Evolutionary conservation across 2,113 vertebrate species (phyloP).

Genomic region (pig (Sus scrofa)): T2T-Sscrofa CM000812.6:170768501-170769000

Average conservation of each 20-base stretch:
- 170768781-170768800: not conserved
- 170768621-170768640: not conserved
- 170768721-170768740: not conserved
- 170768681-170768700: not conserved
- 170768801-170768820: not conserved
- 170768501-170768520: no score
- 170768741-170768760: not conserved
- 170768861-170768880: not conserved
- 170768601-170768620: not conserved
- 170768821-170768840: not conserved
- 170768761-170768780: not conserved
- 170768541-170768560: no score
- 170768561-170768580: not conserved
- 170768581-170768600: not conserved
- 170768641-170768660: not conserved
- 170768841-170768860: not conserved
- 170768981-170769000: not conserved
- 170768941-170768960: not conserved
- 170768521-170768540: no score
- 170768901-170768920: not conserved
- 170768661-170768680: not conserved
- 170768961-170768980: not conserved
- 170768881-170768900: not conserved
- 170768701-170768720: not conserved
- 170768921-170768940: not conserved